phyloP scores from a whole-genome alignment of 1,140 invertebrate genomes.

The Palaemon carinicauda region DNA sequence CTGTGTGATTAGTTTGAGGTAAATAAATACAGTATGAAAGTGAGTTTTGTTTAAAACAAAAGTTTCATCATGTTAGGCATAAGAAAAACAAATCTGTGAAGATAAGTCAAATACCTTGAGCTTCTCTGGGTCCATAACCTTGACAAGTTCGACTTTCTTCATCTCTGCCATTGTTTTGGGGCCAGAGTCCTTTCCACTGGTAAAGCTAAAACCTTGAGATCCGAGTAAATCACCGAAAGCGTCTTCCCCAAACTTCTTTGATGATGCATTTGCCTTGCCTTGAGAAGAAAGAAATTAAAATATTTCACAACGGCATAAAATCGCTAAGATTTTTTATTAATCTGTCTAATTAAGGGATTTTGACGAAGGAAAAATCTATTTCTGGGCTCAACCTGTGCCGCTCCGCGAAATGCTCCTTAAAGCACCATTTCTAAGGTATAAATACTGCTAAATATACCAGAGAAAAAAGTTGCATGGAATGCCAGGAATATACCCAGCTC shows the following conservation, averaged over 20 bases:
- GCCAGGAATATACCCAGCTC: no score
- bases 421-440: no score
- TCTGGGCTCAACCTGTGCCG: no score
- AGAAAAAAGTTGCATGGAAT: no score
- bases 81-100: not conserved
- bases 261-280: conserved; percentile 3
- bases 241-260: conserved; percentile 66
- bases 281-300: not conserved
- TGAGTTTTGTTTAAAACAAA: no score
- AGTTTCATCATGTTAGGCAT: no score
- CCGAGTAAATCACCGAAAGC: conserved; percentile 91
- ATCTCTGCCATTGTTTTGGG: conserved; percentile 92
- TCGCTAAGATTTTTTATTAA: not conserved
- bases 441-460: no score
- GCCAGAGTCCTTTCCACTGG: conserved; percentile 73
- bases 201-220: conserved; percentile 85
- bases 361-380: no score
- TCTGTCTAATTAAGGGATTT: no score
- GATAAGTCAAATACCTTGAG: conserved; percentile 73
- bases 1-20: no score
- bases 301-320: not conserved
- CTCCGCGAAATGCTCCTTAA: no score
- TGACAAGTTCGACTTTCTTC: conserved; percentile 85
- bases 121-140: conserved; percentile 91
- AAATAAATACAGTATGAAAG: no score